Conservation (phyloP, 1,140 invertebrate genomes). For the Bombus consobrinus region DNA sequence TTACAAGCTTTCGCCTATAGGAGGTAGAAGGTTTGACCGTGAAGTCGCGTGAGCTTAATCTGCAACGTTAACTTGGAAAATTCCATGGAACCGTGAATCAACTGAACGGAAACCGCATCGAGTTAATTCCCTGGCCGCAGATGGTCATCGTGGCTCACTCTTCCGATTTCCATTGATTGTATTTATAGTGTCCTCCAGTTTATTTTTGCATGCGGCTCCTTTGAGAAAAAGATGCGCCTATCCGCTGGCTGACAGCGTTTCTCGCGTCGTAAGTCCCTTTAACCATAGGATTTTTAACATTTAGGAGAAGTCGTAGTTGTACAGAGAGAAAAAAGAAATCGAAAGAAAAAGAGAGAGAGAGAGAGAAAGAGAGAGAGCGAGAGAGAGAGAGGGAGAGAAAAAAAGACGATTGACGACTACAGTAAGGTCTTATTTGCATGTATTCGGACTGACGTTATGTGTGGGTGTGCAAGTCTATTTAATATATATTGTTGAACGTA, state of each 20-base stretch:
- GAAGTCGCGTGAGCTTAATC: not conserved
- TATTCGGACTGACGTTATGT: conserved; percentile 42
- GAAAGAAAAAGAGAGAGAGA: not conserved
- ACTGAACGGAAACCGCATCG: conserved; percentile 24
- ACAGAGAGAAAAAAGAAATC: not conserved
- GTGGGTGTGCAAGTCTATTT: conserved; percentile 52
- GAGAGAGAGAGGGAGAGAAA: not conserved
- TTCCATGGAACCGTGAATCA: conserved; percentile 13
- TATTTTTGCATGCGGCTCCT: conserved; percentile 69
- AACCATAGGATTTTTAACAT: not conserved
- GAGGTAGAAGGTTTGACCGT: not conserved
- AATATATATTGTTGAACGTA: conserved; percentile 2
- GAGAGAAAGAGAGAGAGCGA: no score
- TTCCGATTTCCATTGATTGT: conserved; percentile 74
- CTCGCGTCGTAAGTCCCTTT: conserved; percentile 40
- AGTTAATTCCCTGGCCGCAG: conserved; percentile 61
- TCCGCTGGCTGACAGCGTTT: conserved; percentile 59
- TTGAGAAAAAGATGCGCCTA: conserved; percentile 57
- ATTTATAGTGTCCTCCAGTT: conserved; percentile 75
- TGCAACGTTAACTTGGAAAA: not conserved
- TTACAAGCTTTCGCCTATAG: conserved; percentile 46
- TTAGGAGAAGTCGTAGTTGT: not conserved
- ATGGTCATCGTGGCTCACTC: conserved; percentile 68
- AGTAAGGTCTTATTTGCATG: conserved; percentile 60
- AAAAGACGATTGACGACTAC: conserved; percentile 21